Conservation (phyloP, 2,113 vertebrate species). For the Oncorhynchus nerka region DNA sequence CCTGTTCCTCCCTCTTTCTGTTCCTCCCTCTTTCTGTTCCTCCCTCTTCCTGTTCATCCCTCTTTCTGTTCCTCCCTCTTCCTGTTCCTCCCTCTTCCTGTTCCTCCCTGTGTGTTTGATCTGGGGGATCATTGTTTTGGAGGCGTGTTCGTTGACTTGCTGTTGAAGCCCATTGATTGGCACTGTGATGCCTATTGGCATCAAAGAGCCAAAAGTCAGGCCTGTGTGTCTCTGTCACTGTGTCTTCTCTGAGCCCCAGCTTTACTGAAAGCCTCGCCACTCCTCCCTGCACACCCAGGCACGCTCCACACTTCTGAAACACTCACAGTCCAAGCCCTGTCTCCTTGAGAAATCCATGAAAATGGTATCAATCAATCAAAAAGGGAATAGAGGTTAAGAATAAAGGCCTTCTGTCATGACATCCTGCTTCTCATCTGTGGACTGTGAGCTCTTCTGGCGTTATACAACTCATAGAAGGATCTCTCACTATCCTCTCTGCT, state of each 20-base stretch:
- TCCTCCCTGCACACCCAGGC: too few species aligned
- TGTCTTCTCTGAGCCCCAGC: constrained; percentile 16
- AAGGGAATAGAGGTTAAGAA: too few species aligned
- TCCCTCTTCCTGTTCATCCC: neutral
- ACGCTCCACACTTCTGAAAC: too few species aligned
- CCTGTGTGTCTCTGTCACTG: constrained; percentile 28
- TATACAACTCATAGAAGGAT: neutral
- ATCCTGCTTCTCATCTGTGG: too few species aligned
- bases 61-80: neutral
- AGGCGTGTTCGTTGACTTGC: constrained; percentile 40
- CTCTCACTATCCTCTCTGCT: neutral
- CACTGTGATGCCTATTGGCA: constrained; percentile 28
- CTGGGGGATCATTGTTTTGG: constrained; percentile 11
- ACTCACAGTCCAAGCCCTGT: too few species aligned
- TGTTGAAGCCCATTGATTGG: constrained; percentile 48
- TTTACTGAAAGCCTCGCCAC: too few species aligned
- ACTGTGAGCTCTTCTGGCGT: too few species aligned
- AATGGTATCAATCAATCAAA: too few species aligned
- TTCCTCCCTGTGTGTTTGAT: constrained; percentile 14
- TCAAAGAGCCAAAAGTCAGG: constrained; percentile 5
- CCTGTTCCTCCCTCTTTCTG: neutral
- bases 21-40: neutral
- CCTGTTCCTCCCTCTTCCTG: neutral
- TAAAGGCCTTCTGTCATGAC: too few species aligned
- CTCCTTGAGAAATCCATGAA: too few species aligned